Evolutionary conservation across 2,888 invertebrate species (phyloP).

Genomic region (Unio delphinus): DNA sequence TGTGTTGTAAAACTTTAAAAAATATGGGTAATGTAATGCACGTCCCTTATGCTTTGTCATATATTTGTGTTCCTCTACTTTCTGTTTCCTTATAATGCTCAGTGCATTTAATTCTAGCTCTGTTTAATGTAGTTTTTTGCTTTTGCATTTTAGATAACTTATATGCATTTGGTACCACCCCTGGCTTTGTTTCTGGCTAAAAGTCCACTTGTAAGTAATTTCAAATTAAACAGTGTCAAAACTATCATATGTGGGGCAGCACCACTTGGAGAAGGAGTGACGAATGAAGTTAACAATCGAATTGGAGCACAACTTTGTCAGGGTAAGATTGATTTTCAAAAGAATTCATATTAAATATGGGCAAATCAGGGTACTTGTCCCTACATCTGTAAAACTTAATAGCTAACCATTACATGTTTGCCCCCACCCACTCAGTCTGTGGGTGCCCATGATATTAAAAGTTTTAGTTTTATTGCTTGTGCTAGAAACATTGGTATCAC

Average conservation of each 20-base stretch:
- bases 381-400: neutral
- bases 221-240: conserved; percentile 81
- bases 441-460: neutral
- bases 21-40: too few relatives aligned
- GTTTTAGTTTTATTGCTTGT: neutral
- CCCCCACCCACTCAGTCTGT: too few relatives aligned
- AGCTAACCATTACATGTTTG: too few relatives aligned
- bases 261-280: conserved; percentile 81
- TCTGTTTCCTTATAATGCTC: neutral
- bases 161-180: conserved; percentile 84
- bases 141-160: conserved; percentile 73
- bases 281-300: conserved; percentile 33
- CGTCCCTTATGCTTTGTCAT: too few relatives aligned
- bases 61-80: neutral
- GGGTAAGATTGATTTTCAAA: conserved; percentile 4
- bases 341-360: neutral
- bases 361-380: neutral
- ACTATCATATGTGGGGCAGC: conserved; percentile 86
- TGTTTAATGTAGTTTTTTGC: neutral
- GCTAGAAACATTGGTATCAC: too few relatives aligned
- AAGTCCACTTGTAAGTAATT: conserved; percentile 79
- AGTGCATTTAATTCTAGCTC: neutral
- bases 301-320: conserved; percentile 15
- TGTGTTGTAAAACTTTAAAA: too few relatives aligned
- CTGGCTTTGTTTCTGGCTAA: conserved; percentile 82